Evolutionary conservation across 2,888 invertebrate species (phyloP), one percentile per base, ranked within the genome.

Genomic region (Lepetodrilus schrolli): DNA sequence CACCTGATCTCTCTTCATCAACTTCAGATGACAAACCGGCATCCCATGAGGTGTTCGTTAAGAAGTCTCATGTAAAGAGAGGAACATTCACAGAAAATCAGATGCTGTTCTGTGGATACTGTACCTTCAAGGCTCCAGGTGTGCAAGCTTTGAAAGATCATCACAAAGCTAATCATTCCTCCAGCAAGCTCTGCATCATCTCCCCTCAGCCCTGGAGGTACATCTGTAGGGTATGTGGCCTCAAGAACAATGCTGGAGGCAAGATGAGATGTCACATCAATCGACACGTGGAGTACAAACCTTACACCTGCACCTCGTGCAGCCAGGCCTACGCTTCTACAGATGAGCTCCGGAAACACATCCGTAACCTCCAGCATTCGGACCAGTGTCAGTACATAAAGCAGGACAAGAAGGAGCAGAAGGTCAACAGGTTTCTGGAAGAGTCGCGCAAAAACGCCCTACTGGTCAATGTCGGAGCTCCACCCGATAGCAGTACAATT

Each of bases 241-340:
- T 80, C 13, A 80, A 78, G 66, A 80, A 77, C 17, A 72, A 76
- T 68, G 78, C 77, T 21, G 77, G 74, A 17, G 74, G 78, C 50
- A 80, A 78, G 73, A 80, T 80, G 80, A 71, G 76, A n/a, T 78
- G 77, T 65, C 80, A 80, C 73, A 73, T 78, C 43, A 78, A 78
- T 43, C 74, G 80, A 13, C 80, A 80, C 72, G 74, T 80, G 36
- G 77, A 76, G 68, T 80, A 80, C 69, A 68, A 76, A 7, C 80
- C 80, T 2, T 80, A 78, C 75, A 78, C 77, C 10, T 80, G 80
- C 69, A 74, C 68, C 23, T 73, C 78, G 38, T 80, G 80, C 58
- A 74, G 77, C 1, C 58, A 75, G 7, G 71, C 73, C 49, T 80
- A 77, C 48, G 77, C 78, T 0, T 80, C 80, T n/a, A 77, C 80